Conservation (phyloP, 2,888 invertebrate genomes). For the Thecophora atra region DNA sequence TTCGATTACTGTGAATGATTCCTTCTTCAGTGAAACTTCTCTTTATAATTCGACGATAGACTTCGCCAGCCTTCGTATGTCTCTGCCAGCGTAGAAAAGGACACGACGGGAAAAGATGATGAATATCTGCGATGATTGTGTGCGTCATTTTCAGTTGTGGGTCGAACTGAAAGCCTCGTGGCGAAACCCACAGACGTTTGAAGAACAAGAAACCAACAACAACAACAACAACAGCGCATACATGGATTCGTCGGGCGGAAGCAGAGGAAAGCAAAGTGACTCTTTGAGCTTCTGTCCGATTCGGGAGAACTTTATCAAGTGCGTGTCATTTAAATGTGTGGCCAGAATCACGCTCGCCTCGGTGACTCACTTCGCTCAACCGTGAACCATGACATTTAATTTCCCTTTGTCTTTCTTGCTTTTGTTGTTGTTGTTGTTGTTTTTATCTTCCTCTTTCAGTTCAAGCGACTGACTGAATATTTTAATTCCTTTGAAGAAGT, state of each 20-base stretch:
- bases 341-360: slow-evolving; percentile 14
- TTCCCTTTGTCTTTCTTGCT: slow-evolving; percentile 30
- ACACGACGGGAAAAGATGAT: not conserved
- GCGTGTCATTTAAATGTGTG: slow-evolving; percentile 35
- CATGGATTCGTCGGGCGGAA: not conserved
- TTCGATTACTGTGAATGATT: slow-evolving; percentile 22
- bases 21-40: slow-evolving; percentile 29
- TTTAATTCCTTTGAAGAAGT: slow-evolving; percentile 1
- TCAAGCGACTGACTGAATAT: not conserved
- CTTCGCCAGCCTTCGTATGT: not conserved
- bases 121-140: slow-evolving; percentile 42
- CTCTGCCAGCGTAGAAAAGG: not conserved
- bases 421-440: slow-evolving; percentile 10
- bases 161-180: slow-evolving; percentile 13
- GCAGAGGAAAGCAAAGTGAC: not conserved
- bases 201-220: no score
- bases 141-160: slow-evolving; percentile 46
- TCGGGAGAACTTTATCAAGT: slow-evolving; percentile 33
- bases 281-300: slow-evolving; percentile 5
- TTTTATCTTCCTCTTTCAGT: not conserved
- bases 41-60: slow-evolving; percentile 29
- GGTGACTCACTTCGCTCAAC: slow-evolving; percentile 12
- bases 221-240: no score
- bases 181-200: not conserved
- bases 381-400: slow-evolving; percentile 37